Conservation (phyloP, 2,113 vertebrate genomes). For the Burhinus oedicnemus region DNA sequence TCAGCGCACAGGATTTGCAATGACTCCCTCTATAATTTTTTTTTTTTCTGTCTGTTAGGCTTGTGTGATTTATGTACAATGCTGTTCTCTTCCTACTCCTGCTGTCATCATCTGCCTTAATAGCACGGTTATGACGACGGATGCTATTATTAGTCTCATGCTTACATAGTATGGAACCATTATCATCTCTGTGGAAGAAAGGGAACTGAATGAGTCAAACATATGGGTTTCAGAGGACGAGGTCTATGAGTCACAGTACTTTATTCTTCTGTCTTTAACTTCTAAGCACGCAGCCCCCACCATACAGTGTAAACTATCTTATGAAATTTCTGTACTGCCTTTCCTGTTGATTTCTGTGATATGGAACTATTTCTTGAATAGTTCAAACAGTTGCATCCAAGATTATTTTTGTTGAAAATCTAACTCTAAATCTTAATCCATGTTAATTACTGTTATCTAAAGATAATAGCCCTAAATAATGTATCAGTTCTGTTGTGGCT, state of each 20-base stretch:
- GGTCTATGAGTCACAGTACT: not conserved
- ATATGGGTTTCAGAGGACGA: constrained; percentile 24
- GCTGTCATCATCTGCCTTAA: constrained; percentile 59
- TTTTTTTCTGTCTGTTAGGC: constrained; percentile 42
- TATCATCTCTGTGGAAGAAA: constrained; percentile 36
- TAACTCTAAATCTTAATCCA: not conserved
- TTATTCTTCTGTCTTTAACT: constrained; percentile 35
- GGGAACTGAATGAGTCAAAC: constrained; percentile 48
- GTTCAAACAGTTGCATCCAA: not conserved
- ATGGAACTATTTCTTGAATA: not conserved
- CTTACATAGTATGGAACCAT: constrained; percentile 36
- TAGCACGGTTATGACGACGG: constrained; percentile 46
- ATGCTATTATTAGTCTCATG: constrained; percentile 61
- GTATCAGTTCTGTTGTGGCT: not conserved
- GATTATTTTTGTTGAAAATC: not conserved
- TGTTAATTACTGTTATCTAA: not conserved
- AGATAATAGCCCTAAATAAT: not conserved
- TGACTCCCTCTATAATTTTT: not conserved
- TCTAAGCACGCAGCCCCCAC: not conserved
- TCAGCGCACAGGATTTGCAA: not conserved
- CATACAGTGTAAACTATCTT: not conserved
- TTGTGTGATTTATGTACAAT: constrained; percentile 42
- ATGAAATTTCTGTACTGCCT: not conserved
- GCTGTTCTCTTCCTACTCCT: constrained; percentile 48
- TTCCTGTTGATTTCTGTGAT: not conserved